Evolutionary conservation across 2,113 vertebrate species (phyloP), one percentile per base, ranked within the genome.

Genomic region (Indri indri): DNA sequence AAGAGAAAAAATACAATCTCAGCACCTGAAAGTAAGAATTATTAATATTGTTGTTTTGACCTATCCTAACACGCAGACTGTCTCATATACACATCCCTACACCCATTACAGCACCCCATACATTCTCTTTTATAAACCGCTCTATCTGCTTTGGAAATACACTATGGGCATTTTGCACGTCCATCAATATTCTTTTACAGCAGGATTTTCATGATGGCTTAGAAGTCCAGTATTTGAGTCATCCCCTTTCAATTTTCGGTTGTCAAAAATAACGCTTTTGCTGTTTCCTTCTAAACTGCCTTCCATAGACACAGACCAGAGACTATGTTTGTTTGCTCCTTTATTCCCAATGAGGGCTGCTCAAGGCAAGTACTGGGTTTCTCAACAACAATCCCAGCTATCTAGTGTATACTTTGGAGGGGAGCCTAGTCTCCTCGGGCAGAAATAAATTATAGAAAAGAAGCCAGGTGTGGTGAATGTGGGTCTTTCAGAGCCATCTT

Each of bases 401-500:
- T 37, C 83, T 42, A 47, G 83, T 76, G 34, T 91, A 13, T 95
- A 45, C 87, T 88, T 90, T 97, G 79, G 96, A 96, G 59, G 54
- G 30, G 7, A 14, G 92, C 95, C 95, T 59, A 25, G 57, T 65
- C 25, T 42, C 42, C 34, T 30, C 9, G 10, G 52, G 61, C 66
- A 68, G 40, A 74, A 94, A 94, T 65, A 89, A 94, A 87, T 73
- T 37, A 88, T 47, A 84, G 52, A 65, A 79, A 85, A 82, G 93
- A 96, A 27, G 86, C 68, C 57, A 22, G 93, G 27, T 4, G 0
- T 25, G 22, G 94, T 97, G 74, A 93, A 95, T 87, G 73, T 85
- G 79, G 89, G 85, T 73, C 96, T 95, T 97, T 95, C 68, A 93
- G 74, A 90, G 57, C 30, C 89, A 80, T 94, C 47, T 77, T 81